Evolutionary conservation across 2,888 invertebrate species (phyloP).

Genomic region (Rhodophaea formosa): DNA sequence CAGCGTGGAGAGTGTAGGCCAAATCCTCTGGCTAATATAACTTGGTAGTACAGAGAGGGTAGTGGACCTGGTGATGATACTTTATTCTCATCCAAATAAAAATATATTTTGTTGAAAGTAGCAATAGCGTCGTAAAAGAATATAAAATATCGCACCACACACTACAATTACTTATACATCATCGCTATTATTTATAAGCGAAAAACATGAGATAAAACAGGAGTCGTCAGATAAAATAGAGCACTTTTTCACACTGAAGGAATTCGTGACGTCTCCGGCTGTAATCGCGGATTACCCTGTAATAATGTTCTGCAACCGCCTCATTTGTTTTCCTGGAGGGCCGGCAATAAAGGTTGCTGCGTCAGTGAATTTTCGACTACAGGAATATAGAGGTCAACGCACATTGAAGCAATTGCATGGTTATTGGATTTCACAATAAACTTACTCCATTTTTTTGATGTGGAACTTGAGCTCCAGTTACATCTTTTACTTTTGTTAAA

Average conservation of each 20-base stretch:
- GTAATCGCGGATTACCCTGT: conserved; percentile 46
- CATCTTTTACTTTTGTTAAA: too few species aligned
- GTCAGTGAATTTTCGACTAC: conserved; percentile 43
- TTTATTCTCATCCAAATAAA: too few species aligned
- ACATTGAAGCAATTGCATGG: background rate
- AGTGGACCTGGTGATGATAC: too few species aligned
- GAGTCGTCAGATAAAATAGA: conserved; percentile 40
- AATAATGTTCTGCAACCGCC: conserved; percentile 43
- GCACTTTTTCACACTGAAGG: conserved; percentile 47
- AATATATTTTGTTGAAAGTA: too few species aligned
- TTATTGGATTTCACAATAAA: background rate
- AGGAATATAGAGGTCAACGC: background rate
- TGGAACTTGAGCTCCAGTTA: too few species aligned
- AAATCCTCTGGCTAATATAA: too few species aligned
- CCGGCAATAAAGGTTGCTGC: conserved; percentile 50
- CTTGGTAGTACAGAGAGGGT: too few species aligned
- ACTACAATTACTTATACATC: conserved; percentile 2
- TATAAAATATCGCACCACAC: conserved; percentile 1
- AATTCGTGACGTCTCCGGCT: conserved; percentile 46
- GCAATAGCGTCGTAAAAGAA: background rate
- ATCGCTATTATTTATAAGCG: conserved; percentile 32
- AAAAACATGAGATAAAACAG: conserved; percentile 18
- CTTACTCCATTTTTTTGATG: too few species aligned
- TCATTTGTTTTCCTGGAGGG: conserved; percentile 48
- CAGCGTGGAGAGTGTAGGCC: too few species aligned